A percentile compares a stretch with the other conserved stretches of the same genome.
Evolutionary conservation across 2,888 invertebrate species (phyloP).

Genomic region (Thera obeliscata): DNA sequence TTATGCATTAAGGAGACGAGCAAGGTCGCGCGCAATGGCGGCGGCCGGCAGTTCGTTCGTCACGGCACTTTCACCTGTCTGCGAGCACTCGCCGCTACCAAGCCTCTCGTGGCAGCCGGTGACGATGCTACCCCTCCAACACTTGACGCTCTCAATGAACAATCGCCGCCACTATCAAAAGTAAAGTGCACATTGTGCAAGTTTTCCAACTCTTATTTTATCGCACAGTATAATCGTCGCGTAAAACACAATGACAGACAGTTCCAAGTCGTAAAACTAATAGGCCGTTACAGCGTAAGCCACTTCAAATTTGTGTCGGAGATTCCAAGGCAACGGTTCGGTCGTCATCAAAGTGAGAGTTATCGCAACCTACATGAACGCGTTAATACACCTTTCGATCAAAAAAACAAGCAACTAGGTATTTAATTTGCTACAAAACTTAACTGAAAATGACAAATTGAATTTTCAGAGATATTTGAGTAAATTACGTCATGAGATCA

Average conservation of each 20-base stretch:
- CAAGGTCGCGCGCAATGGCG: conserved; percentile 63
- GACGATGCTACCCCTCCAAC: conserved; percentile 33
- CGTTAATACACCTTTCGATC: conserved; percentile 12
- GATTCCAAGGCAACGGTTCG: conserved; percentile 20
- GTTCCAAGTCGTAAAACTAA: conserved; percentile 25
- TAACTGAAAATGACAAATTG: conserved; percentile 8
- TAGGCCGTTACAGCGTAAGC: conserved; percentile 17
- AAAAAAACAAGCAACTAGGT: not conserved
- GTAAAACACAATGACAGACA: conserved; percentile 19
- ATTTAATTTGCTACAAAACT: conserved; percentile 18
- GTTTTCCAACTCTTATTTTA: conserved; percentile 20
- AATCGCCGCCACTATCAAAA: conserved; percentile 21
- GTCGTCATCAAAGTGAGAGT: conserved; percentile 23
- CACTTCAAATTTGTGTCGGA: conserved; percentile 19
- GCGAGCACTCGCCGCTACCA: conserved; percentile 38
- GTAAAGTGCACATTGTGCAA: conserved; percentile 28
- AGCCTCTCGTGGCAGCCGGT: conserved; percentile 38
- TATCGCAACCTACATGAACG: conserved; percentile 13
- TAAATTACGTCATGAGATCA: conserved; percentile 18
- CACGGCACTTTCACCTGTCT: conserved; percentile 72
- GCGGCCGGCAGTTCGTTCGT: conserved; percentile 45
- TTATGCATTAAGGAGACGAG: conserved; percentile 51
- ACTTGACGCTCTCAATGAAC: not conserved
- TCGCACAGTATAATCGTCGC: conserved; percentile 25
- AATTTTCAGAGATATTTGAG: not conserved